phyloP scores from a whole-genome alignment of 1,140 invertebrate genomes.

The Dendroctonus ponderosae region DNA sequence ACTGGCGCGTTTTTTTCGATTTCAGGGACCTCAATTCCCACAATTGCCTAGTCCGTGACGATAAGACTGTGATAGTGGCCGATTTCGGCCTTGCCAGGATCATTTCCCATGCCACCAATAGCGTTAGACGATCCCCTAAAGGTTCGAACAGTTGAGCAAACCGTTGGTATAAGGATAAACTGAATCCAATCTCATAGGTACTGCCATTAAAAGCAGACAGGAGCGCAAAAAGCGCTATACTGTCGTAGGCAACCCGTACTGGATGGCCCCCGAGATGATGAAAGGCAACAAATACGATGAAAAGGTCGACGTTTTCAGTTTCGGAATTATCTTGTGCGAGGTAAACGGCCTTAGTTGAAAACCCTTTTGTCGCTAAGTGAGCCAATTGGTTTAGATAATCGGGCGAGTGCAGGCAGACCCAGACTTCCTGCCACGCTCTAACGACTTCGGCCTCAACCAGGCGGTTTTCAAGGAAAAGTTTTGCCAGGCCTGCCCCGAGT shows the following conservation, averaged over 20 bases:
- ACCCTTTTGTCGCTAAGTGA: constrained; percentile 7
- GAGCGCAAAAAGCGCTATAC: constrained; percentile 71
- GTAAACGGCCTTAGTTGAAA: constrained; percentile 53
- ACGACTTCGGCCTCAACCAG: constrained; percentile 90
- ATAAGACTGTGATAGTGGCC: constrained; percentile 88
- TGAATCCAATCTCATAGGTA: not conserved
- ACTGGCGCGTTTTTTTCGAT: not conserved
- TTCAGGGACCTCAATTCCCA: constrained; percentile 86
- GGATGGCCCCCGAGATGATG: constrained; percentile 99
- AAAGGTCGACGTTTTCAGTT: constrained; percentile 96
- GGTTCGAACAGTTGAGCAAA: constrained; percentile 8
- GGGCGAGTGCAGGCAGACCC: constrained; percentile 91
- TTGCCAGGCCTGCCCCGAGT: constrained; percentile 82
- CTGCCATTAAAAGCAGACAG: constrained; percentile 52
- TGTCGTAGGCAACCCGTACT: constrained; percentile 93
- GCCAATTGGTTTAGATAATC: constrained; percentile 68
- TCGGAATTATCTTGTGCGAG: constrained; percentile 94
- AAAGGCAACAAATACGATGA: constrained; percentile 94
- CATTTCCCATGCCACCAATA: constrained; percentile 62
- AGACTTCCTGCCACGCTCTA: constrained; percentile 83
- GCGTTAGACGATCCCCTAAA: constrained; percentile 41
- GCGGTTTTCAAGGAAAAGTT: constrained; percentile 84
- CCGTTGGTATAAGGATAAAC: not conserved
- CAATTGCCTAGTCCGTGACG: constrained; percentile 85
- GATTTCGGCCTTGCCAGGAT: constrained; percentile 93